phyloP scores from a whole-genome alignment of 2,113 vertebrate species.

The Bagarius yarrelli region DNA sequence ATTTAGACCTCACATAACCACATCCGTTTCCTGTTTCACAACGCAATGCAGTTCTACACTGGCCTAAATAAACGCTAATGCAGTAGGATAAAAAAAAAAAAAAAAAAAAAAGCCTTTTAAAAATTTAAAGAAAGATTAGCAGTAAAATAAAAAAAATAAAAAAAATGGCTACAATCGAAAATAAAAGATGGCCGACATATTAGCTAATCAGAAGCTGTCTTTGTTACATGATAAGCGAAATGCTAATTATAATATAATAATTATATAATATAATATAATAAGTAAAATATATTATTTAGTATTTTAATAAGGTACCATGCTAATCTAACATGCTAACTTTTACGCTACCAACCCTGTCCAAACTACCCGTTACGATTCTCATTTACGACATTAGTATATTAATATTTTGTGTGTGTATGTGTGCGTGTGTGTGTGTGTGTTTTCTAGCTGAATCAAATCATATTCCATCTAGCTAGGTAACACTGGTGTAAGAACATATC shows the following conservation, averaged over 20 bases:
- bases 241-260: not conserved
- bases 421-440: not conserved
- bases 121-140: not conserved
- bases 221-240: not conserved
- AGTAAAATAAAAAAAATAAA: too few relatives aligned
- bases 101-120: not conserved
- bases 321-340: not conserved
- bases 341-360: not conserved
- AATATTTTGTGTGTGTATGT: not conserved
- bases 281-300: too few relatives aligned
- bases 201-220: not conserved
- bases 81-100: too few relatives aligned
- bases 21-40: slow-evolving; percentile 12
- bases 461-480: not conserved
- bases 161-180: not conserved
- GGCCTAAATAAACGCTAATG: not conserved
- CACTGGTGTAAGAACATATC: not conserved
- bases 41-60: too few relatives aligned
- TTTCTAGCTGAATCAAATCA: not conserved
- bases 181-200: not conserved
- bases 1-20: not conserved
- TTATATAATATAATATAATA: too few relatives aligned
- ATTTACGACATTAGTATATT: too few relatives aligned
- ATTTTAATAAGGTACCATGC: too few relatives aligned
- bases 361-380: not conserved